A percentile compares a stretch with the other conserved stretches of the same genome.
These are phyloP conservation scores for Rhinoptilus africanus DNA, from an alignment of 2,113 vertebrate species.

Conservation along the genomic window DNA sequence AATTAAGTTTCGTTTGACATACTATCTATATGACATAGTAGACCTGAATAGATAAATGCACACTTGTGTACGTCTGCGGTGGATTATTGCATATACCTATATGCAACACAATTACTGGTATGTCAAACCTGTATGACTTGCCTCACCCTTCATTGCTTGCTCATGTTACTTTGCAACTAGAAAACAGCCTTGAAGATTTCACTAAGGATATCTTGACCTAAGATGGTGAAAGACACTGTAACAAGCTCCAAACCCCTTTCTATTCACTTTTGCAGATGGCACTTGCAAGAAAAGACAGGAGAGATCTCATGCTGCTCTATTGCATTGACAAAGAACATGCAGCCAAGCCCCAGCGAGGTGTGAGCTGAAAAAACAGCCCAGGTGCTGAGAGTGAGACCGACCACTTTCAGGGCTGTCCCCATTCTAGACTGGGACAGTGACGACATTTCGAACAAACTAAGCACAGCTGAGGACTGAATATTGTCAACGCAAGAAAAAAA, in stretches of 20 bases:
- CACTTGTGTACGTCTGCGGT: not conserved
- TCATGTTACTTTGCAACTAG: not conserved
- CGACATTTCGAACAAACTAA: not conserved
- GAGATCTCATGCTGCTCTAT: accelerated
- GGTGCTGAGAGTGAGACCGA: accelerated
- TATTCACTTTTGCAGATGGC: not conserved
- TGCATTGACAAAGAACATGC: accelerated
- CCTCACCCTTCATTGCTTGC: not conserved
- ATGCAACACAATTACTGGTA: not conserved
- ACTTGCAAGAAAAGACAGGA: not conserved
- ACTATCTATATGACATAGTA: not conserved
- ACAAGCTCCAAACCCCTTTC: not conserved
- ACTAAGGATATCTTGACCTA: not conserved
- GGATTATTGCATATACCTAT: not conserved
- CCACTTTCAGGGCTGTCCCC: not conserved
- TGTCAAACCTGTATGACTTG: not conserved
- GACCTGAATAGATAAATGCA: not conserved
- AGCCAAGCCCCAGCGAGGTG: not conserved
- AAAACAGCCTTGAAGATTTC: not conserved
- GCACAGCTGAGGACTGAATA: not conserved
- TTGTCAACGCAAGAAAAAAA: not conserved
- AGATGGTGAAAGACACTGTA: not conserved
- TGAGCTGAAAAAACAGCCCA: not conserved
- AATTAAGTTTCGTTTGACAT: not conserved
- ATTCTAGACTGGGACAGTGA: not conserved